Evolutionary conservation across 2,113 vertebrate genomes (phyloP).

Genomic region (Aleadryas rufinucha): DNA sequence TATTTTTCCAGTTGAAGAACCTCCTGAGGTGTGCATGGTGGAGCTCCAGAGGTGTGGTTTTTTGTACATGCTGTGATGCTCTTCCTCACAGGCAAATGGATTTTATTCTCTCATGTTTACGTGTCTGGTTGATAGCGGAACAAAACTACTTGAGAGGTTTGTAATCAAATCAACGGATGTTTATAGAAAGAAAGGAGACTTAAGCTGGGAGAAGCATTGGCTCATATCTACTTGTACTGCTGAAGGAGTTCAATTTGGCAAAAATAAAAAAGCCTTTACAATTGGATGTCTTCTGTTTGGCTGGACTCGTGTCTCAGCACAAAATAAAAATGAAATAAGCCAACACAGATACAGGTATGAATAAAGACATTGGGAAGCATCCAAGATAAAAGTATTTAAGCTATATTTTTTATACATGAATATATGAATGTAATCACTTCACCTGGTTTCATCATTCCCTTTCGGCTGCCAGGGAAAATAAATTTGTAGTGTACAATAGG

Average conservation of each 20-base stretch:
- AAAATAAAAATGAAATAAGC: not conserved
- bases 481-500: not conserved
- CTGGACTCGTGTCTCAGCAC: not conserved
- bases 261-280: not conserved
- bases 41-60: not conserved
- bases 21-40: not conserved
- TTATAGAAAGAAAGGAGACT: not conserved
- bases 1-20: not conserved
- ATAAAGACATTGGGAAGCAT: not conserved
- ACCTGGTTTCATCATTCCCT: not conserved
- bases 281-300: not conserved
- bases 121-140: not conserved
- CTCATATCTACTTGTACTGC: not conserved
- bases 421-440: not conserved
- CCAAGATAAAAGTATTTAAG: not conserved
- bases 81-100: not conserved
- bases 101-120: not conserved
- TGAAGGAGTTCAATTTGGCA: not conserved
- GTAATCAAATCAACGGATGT: not conserved
- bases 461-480: slow-evolving; percentile 1
- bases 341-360: not conserved
- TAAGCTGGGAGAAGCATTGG: not conserved
- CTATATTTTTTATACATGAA: not conserved
- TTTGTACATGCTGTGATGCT: not conserved
- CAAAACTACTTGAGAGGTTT: not conserved